phyloP scores from a whole-genome alignment of 2,797 vertebrate genomes.

The Rhynchotus rufescens region DNA sequence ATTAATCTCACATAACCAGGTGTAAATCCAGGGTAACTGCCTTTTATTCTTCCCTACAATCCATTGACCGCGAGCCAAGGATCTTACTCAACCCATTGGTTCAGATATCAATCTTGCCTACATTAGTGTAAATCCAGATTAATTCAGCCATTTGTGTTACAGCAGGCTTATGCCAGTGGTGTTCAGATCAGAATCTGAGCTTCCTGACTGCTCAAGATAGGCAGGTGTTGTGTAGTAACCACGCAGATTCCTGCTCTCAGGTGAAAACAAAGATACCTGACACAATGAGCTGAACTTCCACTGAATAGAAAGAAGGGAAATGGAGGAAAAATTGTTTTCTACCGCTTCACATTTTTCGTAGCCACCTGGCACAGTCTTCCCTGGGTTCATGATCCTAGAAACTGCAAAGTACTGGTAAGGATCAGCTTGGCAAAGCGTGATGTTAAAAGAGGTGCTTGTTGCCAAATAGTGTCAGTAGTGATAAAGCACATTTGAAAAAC shows the following conservation, averaged over 20 bases:
- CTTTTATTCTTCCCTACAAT: constrained; percentile 45
- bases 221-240: neutral
- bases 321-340: neutral
- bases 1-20: constrained; percentile 38
- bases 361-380: neutral
- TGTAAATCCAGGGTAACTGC: constrained; percentile 37
- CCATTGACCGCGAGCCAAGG: neutral
- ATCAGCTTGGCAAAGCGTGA: neutral
- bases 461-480: constrained; percentile 23
- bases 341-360: neutral
- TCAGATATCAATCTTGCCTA: constrained; percentile 10
- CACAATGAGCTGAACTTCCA: neutral
- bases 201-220: neutral
- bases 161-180: neutral
- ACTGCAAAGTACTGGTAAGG: neutral
- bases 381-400: neutral
- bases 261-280: neutral
- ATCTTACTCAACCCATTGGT: constrained; percentile 29
- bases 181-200: neutral
- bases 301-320: neutral
- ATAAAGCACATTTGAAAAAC: constrained; percentile 63
- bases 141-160: constrained; percentile 30
- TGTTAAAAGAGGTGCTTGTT: neutral
- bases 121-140: constrained; percentile 38
- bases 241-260: neutral